These are phyloP conservation scores for Andrena praecox DNA, from an alignment of 2,888 invertebrate genomes.

Conservation along the genomic window DNA sequence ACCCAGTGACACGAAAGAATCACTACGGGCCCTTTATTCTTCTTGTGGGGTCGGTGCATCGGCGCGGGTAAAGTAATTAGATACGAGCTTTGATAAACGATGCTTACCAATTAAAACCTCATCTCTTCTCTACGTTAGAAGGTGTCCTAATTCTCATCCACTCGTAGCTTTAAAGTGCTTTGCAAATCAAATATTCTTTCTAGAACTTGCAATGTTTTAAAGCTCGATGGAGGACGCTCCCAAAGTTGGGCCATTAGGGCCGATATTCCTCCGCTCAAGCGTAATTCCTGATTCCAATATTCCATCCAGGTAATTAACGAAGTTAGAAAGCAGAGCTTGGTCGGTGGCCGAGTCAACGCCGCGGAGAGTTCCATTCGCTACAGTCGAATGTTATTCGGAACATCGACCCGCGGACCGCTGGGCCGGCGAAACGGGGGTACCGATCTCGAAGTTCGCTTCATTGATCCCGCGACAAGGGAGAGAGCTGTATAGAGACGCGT, in stretches of 20 bases:
- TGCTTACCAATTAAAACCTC: conserved; percentile 21
- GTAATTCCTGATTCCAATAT: conserved; percentile 36
- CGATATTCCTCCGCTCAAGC: background rate
- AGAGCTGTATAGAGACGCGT: conserved; percentile 6
- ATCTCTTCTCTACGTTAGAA: background rate
- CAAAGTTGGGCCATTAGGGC: background rate
- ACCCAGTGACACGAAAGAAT: conserved; percentile 54
- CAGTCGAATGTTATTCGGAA: conserved; percentile 19
- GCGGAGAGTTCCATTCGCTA: background rate
- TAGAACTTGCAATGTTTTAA: background rate
- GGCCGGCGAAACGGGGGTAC: background rate
- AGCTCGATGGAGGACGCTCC: background rate
- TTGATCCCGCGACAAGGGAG: conserved; percentile 42
- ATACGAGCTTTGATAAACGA: conserved; percentile 8
- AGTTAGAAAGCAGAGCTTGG: conserved; percentile 10
- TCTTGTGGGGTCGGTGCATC: background rate
- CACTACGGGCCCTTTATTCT: conserved; percentile 46
- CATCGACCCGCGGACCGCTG: conserved; percentile 11
- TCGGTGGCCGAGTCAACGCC: background rate
- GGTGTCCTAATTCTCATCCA: background rate
- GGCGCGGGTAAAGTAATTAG: conserved; percentile 29
- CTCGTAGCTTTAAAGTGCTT: background rate
- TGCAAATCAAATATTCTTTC: background rate
- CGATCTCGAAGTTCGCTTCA: conserved; percentile 29
- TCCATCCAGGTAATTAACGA: conserved; percentile 33